Percentiles rank a stretch among this genome's conserved stretches.
Conservation (phyloP, 1,140 invertebrate species). For the Hestina assimilis region DNA sequence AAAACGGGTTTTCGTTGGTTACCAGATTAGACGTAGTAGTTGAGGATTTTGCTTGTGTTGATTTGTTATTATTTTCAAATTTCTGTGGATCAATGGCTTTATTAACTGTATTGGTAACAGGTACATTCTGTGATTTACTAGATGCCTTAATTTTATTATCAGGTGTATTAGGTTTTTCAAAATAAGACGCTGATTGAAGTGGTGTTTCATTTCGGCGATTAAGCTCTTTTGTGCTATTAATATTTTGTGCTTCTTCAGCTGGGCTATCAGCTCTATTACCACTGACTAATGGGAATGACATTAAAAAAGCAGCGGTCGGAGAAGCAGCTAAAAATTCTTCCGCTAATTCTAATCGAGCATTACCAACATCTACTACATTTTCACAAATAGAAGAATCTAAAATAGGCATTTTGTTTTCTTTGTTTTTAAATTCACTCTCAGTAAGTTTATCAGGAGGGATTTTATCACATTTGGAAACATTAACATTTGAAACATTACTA, state of each 20-base stretch:
- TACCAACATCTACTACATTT: constrained; percentile 78
- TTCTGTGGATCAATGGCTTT: constrained; percentile 49
- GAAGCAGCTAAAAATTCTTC: constrained; percentile 88
- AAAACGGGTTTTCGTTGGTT: constrained; percentile 58
- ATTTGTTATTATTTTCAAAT: constrained; percentile 43
- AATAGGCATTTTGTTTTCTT: constrained; percentile 72
- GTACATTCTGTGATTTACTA: constrained; percentile 35
- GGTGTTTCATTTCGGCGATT: constrained; percentile 43
- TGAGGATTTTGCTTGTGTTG: constrained; percentile 37
- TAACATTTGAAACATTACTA: not conserved
- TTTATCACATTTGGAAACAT: constrained; percentile 32
- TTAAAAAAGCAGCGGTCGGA: constrained; percentile 86
- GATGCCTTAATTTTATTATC: constrained; percentile 46
- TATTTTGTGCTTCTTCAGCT: constrained; percentile 53
- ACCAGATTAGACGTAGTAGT: constrained; percentile 8
- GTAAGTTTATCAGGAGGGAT: constrained; percentile 28
- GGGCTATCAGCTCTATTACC: constrained; percentile 75
- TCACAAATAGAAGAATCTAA: constrained; percentile 72
- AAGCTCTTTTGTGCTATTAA: constrained; percentile 49
- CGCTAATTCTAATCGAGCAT: constrained; percentile 83
- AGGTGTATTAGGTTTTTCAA: constrained; percentile 47
- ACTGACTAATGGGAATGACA: constrained; percentile 85
- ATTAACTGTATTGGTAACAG: constrained; percentile 20
- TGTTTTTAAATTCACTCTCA: constrained; percentile 51
- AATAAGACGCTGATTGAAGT: constrained; percentile 42